A percentile compares a stretch with the other conserved stretches of the same genome.
Evolutionary conservation across 2,797 vertebrate species (phyloP).

Genomic region (Gephyroberyx darwinii): DNA sequence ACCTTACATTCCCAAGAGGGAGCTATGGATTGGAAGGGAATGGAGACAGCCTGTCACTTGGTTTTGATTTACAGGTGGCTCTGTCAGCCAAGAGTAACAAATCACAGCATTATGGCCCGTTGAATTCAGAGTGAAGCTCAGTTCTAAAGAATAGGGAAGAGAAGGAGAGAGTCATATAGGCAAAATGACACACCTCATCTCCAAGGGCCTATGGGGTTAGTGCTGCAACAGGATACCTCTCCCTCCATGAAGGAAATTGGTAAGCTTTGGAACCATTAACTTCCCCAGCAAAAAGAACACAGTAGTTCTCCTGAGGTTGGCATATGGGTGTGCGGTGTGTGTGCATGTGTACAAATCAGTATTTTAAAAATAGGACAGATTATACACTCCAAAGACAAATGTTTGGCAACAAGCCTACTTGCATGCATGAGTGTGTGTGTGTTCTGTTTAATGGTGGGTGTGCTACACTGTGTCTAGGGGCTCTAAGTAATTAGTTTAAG

Average conservation of each 20-base stretch:
- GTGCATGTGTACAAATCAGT: conserved; percentile 42
- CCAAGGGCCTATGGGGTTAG: conserved; percentile 39
- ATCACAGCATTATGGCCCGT: conserved; percentile 67
- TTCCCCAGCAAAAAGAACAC: conserved; percentile 25
- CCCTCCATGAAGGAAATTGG: conserved; percentile 38
- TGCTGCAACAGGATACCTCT: conserved; percentile 42
- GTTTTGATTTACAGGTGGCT: conserved; percentile 71
- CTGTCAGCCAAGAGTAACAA: conserved; percentile 72
- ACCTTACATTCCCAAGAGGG: conserved; percentile 59
- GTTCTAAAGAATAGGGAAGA: conserved; percentile 47
- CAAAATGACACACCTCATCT: conserved; percentile 57
- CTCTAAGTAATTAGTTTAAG: conserved; percentile 64
- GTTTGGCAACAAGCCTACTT: conserved; percentile 33
- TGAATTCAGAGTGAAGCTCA: conserved; percentile 54
- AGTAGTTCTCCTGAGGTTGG: conserved; percentile 11
- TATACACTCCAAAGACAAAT: conserved; percentile 38
- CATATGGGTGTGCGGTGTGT: conserved; percentile 4
- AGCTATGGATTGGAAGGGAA: conserved; percentile 58
- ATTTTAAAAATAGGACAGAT: conserved; percentile 35
- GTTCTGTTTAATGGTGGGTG: conserved; percentile 35
- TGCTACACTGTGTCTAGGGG: conserved; percentile 47
- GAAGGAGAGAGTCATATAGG: conserved; percentile 16
- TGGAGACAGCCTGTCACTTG: conserved; percentile 68
- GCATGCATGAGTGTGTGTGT: conserved; percentile 31
- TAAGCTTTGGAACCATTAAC: conserved; percentile 40